These are phyloP conservation scores for Manduca sexta DNA, from an alignment of 1,140 invertebrate genomes.

Conservation along the genomic window DNA sequence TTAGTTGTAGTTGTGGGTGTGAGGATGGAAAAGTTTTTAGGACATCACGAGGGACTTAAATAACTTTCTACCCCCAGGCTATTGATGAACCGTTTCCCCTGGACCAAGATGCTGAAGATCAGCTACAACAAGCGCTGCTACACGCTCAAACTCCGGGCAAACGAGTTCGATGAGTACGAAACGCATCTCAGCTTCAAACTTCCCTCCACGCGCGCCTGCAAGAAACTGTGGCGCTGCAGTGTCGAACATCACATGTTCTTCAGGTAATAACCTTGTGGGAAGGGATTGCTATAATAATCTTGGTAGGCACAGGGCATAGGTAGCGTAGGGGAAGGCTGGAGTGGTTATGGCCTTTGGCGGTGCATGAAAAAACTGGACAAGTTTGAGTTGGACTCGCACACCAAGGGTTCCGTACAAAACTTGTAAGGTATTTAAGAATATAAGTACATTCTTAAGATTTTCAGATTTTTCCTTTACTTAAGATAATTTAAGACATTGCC, in stretches of 20 bases:
- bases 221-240: slow-evolving; percentile 97
- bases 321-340: too few relatives aligned
- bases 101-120: slow-evolving; percentile 99
- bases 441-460: too few relatives aligned
- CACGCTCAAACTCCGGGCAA: slow-evolving; percentile 96
- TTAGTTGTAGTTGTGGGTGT: too few relatives aligned
- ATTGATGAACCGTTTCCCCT: slow-evolving; percentile 97
- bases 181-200: slow-evolving; percentile 95
- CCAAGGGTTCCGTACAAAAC: too few relatives aligned
- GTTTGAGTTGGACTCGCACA: too few relatives aligned
- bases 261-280: slow-evolving; percentile 75
- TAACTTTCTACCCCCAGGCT: slow-evolving; percentile 75
- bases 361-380: too few relatives aligned
- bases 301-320: too few relatives aligned
- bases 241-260: slow-evolving; percentile 99
- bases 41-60: neutral
- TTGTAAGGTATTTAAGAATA: too few relatives aligned
- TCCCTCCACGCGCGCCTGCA: slow-evolving; percentile 91
- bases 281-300: neutral
- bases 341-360: too few relatives aligned
- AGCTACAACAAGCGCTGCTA: slow-evolving; percentile 98
- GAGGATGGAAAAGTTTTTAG: too few relatives aligned
- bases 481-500: too few relatives aligned
- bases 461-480: too few relatives aligned
- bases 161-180: slow-evolving; percentile 97